Base-by-base conservation (phyloP, 2,888 invertebrate species). In the Cantharis rufa region DNA sequence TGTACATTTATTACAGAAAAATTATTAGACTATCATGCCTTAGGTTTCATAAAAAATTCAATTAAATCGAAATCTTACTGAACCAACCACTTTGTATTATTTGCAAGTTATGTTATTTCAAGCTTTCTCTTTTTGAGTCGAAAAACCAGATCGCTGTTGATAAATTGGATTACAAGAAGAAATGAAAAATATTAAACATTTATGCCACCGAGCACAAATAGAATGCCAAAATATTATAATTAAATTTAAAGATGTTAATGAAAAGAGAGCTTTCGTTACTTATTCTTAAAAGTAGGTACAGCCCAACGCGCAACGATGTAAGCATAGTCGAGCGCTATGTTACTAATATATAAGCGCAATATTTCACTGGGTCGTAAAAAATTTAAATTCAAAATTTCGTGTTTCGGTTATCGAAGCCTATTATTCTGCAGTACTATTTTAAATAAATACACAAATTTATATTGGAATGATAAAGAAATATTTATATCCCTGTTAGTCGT, bases 401-500 rank as follows among this genome's bases (percentile, higher is more conserved):
- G 48, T 48, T 48, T 48, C n/a, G 48, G 48, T 48, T 48, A 48
- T 48, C 48, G 48, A 48, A 48, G n/a, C 48, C 48, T 48, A 48
- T 48, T 48, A 48, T 48, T 48, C 48, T n/a, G 48, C 48, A 48
- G 48, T 48, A 48, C 48, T 48, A 48, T 48, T 48, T 48, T 48
- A 48, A 48, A 48, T 48, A 48, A 48, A 48, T 66, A 66, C 21
- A 66, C 64, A 66, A 66, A 66, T 66, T 66, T 66, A 66, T 66
- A 24, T 66, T 66, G 21, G 64, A 66, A 24, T 21, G 64, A 66
- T 66, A 66, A 66, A 66, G 71, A 48, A 71, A 70, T 68, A 63
- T 66, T 66, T 66, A 66, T 66, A 73, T 77, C 70, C 75, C 72
- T 76, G 66, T 71, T 70, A 76, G 73, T 74, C 77, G 80, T 80